Conservation (phyloP, 2,888 invertebrate species). For the Laspeyria flexula region DNA sequence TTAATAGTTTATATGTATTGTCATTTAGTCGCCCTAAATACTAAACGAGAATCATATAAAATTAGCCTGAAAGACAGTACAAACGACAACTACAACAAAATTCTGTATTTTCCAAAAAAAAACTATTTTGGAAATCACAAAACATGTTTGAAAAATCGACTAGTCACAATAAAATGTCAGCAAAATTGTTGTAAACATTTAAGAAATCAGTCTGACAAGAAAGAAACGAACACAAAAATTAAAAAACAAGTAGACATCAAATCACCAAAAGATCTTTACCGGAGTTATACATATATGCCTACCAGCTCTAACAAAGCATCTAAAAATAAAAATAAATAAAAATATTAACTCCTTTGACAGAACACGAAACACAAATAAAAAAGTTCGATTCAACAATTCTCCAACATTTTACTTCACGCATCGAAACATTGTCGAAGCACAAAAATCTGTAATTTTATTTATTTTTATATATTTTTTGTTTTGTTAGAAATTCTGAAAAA, state of each 20-base stretch:
- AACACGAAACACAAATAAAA: slow-evolving; percentile 1
- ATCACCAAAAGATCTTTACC: slow-evolving; percentile 12
- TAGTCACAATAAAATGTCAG: slow-evolving; percentile 23
- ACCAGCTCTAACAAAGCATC: slow-evolving; percentile 31
- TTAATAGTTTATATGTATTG: slow-evolving; percentile 81
- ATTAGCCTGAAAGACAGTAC: slow-evolving; percentile 46
- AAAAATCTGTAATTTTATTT: slow-evolving; percentile 16
- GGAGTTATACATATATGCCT: slow-evolving; percentile 34
- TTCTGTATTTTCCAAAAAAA: slow-evolving; percentile 20
- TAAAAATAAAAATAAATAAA: slow-evolving; percentile 20
- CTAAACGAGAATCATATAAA: slow-evolving; percentile 84
- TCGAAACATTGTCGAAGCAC: slow-evolving; percentile 25
- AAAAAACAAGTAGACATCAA: slow-evolving; percentile 8
- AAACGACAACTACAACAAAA: slow-evolving; percentile 27
- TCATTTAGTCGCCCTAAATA: slow-evolving; percentile 85
- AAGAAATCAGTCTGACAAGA: slow-evolving; percentile 39
- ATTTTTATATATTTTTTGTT: slow-evolving; percentile 21
- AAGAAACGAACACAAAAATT: slow-evolving; percentile 15
- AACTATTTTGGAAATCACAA: slow-evolving; percentile 26
- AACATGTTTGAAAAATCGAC: slow-evolving; percentile 7
- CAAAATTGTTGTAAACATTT: slow-evolving; percentile 19
- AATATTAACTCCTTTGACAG: slow-evolving; percentile 13
- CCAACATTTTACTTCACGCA: slow-evolving; percentile 29
- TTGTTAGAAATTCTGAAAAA: slow-evolving; percentile 32
- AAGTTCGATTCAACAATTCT: slow-evolving; percentile 18